These are phyloP conservation scores for Rhynchonycteris naso DNA, from an alignment of 2,797 vertebrate genomes.

Conservation along the genomic window DNA sequence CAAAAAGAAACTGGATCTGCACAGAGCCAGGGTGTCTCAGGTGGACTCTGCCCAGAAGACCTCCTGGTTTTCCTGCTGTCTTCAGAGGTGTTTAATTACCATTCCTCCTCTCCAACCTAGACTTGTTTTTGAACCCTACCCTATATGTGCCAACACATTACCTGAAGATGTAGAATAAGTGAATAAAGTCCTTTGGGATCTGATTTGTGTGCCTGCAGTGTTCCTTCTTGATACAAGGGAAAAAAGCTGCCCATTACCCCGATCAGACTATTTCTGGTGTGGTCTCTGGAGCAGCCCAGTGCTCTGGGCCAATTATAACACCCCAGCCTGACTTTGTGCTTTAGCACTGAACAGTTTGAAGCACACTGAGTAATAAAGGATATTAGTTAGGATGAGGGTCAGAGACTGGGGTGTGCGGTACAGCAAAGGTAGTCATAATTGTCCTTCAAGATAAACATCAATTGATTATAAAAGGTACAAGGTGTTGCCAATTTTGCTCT, in stretches of 20 bases:
- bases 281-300: not conserved
- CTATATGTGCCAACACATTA: not conserved
- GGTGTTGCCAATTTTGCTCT: not conserved
- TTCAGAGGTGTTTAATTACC: not conserved
- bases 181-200: not conserved
- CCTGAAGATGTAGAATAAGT: not conserved
- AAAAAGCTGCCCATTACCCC: not conserved
- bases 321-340: not conserved
- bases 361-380: not conserved
- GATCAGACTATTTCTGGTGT: not conserved
- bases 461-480: not conserved
- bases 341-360: not conserved
- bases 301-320: not conserved
- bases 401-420: not conserved
- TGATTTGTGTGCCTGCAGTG: not conserved
- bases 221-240: not conserved
- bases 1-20: not conserved
- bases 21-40: not conserved
- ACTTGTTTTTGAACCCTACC: not conserved
- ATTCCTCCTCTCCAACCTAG: not conserved
- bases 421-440: not conserved
- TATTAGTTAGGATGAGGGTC: not conserved
- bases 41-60: not conserved
- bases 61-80: not conserved
- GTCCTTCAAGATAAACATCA: not conserved